These are phyloP conservation scores for Ploceus nigricollis DNA, from an alignment of 2,113 vertebrate genomes.

Conservation along the genomic window DNA sequence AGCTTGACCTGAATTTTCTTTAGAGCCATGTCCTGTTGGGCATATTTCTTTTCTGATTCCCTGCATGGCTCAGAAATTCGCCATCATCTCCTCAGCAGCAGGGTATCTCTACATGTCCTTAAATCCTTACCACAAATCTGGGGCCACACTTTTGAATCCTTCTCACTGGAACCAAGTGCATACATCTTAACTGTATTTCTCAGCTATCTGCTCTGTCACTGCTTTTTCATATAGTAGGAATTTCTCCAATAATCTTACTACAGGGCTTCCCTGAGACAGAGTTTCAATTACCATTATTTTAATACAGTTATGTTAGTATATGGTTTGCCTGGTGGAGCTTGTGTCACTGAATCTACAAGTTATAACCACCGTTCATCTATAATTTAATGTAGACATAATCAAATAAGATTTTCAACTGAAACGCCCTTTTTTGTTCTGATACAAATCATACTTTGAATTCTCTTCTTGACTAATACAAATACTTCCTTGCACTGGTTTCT, in stretches of 20 bases:
- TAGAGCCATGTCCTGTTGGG: neutral
- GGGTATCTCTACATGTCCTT: neutral
- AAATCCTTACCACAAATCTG: neutral
- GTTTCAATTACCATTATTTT: neutral
- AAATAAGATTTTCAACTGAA: neutral
- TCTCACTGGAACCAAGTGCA: neutral
- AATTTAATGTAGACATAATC: neutral
- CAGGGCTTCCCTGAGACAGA: neutral
- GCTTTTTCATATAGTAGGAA: neutral
- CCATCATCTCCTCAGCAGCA: neutral
- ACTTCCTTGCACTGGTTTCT: neutral
- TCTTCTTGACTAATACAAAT: neutral
- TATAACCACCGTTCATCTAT: neutral
- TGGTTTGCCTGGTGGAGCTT: neutral
- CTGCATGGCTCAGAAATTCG: neutral
- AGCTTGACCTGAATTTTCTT: neutral
- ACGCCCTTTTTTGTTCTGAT: neutral
- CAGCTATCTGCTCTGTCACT: neutral
- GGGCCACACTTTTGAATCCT: neutral
- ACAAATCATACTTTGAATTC: neutral
- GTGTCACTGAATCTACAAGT: neutral
- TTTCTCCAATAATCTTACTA: neutral
- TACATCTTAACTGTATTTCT: neutral
- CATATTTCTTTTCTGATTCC: neutral
- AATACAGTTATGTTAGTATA: neutral